These are phyloP conservation scores for Lanistes nyassanus DNA, from an alignment of 1,140 invertebrate genomes.

Conservation along the genomic window DNA sequence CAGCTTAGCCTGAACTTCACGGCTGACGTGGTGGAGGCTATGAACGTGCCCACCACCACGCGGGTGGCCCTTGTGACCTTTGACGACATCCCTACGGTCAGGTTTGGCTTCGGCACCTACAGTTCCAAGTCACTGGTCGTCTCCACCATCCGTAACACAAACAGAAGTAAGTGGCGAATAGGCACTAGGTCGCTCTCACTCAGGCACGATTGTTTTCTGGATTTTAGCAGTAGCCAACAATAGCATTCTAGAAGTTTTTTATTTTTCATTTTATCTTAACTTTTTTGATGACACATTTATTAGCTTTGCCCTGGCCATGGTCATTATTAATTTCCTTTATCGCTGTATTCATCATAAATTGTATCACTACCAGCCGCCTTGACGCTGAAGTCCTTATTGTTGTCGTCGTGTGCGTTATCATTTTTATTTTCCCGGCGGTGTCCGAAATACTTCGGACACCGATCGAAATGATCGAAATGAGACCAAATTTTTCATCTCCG, in stretches of 20 bases:
- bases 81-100: background rate
- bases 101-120: background rate
- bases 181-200: background rate
- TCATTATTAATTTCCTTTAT: too few relatives aligned
- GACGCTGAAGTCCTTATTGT: background rate
- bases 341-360: too few relatives aligned
- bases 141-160: background rate
- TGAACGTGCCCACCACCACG: slow-evolving; percentile 26
- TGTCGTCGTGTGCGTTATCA: background rate
- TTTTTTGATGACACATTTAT: too few relatives aligned
- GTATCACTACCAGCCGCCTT: too few relatives aligned
- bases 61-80: slow-evolving; percentile 21
- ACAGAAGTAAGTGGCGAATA: background rate
- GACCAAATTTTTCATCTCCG: background rate
- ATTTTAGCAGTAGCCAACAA: background rate
- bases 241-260: background rate
- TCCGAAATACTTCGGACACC: too few relatives aligned
- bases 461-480: too few relatives aligned
- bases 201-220: background rate
- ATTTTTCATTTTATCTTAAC: too few relatives aligned
- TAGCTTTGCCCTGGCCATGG: too few relatives aligned
- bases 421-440: too few relatives aligned
- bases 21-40: slow-evolving; percentile 16
- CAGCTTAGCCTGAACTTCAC: slow-evolving; percentile 29
- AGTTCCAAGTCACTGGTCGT: background rate